A percentile compares a stretch with the other conserved stretches of the same genome.
Evolutionary conservation across 2,113 vertebrate genomes (phyloP).

Genomic region (Melanostigma gelatinosum): DNA sequence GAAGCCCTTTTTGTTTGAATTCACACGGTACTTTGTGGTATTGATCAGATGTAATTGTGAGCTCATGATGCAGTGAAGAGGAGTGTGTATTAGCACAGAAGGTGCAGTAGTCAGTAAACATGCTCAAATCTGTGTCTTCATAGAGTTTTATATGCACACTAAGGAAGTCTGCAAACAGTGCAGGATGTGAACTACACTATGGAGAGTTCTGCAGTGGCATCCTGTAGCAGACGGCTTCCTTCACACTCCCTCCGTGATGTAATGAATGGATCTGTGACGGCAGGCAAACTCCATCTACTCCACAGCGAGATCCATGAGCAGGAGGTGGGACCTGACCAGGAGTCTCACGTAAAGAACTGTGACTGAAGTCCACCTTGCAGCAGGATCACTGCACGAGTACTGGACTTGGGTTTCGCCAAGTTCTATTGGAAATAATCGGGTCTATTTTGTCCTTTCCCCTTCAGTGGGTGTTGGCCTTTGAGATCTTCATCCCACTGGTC

Average conservation of each 20-base stretch:
- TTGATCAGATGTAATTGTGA: constrained; percentile 1
- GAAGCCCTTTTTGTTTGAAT: background rate
- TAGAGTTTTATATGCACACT: background rate
- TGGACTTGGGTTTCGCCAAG: background rate
- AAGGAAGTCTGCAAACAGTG: no score
- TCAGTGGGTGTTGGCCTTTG: constrained; percentile 96
- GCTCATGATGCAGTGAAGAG: background rate
- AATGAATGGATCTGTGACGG: constrained; percentile 40
- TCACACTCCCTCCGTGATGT: constrained; percentile 30
- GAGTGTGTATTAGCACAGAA: background rate
- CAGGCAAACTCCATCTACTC: constrained; percentile 19
- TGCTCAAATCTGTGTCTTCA: background rate
- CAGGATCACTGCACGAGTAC: background rate
- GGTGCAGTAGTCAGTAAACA: background rate
- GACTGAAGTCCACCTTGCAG: constrained; percentile 14
- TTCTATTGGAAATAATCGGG: background rate
- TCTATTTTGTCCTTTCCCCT: constrained; percentile 19
- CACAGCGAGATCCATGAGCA: background rate
- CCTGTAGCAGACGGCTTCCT: constrained; percentile 31
- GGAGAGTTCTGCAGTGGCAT: background rate
- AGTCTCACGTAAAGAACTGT: background rate
- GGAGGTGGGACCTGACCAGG: constrained; percentile 14
- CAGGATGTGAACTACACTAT: background rate
- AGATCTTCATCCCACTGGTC: constrained; percentile 96
- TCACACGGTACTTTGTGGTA: background rate